Percentiles rank a stretch among this genome's conserved stretches.
These are phyloP conservation scores for Ginglymostoma cirratum DNA, from an alignment of 2,113 vertebrate genomes.

Conservation along the genomic window DNA sequence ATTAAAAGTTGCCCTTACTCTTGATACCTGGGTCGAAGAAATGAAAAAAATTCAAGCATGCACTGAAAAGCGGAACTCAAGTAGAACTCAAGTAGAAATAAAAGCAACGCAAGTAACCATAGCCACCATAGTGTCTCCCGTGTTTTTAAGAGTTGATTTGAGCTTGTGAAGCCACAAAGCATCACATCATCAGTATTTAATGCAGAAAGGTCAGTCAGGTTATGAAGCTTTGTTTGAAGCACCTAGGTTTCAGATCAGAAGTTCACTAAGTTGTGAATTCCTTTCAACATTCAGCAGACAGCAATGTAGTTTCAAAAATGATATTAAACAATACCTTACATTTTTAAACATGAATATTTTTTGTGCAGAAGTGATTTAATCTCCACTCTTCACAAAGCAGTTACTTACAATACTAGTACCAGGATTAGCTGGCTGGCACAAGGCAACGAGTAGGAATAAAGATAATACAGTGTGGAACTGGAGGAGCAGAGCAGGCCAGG, in stretches of 20 bases:
- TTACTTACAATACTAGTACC: background rate
- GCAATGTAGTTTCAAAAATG: background rate
- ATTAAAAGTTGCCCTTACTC: background rate
- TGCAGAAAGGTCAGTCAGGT: background rate
- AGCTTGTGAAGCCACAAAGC: background rate
- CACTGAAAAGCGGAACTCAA: background rate
- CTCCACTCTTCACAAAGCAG: background rate
- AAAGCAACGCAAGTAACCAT: background rate
- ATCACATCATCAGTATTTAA: background rate
- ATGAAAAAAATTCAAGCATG: background rate
- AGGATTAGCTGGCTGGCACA: too few species aligned
- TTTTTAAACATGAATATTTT: background rate
- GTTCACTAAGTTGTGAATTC: background rate
- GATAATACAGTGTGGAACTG: too few species aligned
- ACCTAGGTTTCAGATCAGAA: background rate
- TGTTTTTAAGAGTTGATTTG: constrained; percentile 3
- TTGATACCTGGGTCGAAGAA: background rate
- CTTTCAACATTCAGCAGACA: background rate
- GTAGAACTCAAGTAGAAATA: background rate
- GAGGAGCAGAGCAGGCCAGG: too few species aligned
- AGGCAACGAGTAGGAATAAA: too few species aligned
- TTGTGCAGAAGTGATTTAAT: background rate
- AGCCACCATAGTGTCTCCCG: background rate
- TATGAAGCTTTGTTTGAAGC: background rate
- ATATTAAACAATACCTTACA: background rate